Base-by-base conservation (phyloP, 2,797 vertebrate genomes). In the Myotis daubentonii region DNA sequence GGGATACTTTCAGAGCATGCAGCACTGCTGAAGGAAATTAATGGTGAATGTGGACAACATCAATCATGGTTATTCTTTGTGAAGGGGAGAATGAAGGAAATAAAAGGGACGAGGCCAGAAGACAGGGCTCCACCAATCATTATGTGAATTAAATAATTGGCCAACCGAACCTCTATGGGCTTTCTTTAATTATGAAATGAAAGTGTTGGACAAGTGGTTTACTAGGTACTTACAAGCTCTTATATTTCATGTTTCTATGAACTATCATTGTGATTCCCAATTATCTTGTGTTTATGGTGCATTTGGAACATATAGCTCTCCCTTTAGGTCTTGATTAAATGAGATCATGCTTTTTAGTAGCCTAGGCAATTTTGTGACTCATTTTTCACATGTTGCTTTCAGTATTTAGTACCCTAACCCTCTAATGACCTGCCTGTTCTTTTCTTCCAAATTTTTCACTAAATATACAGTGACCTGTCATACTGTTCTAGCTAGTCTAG, bases 321-420 rank as follows among this genome's bases (percentile, higher is more conserved):
- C 15, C 81, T 87, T 74, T 17, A 72, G 68, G 55, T 62, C 83
- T 89, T 57, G 8, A 66, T 53, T 49, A 86, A 83, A 83, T 83
- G 83, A 94, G 70, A 44, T 72, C 17, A 47, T 95, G 49, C 51
- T 55, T 87, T 91, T 92, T 85, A 71, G 38, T 41, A 33, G 72
- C 72, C 74, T 71, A 36, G 20, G 62, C 83, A 30, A 49, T 74
- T 84, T 89, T 86, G 25, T 55, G 62, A 41, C 33, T 82, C 72
- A 88, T 33, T 95, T 84, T 82, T 79, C n/a, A 20, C 36, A 36
- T 23, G 20, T 55, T 79, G 12, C 8, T 83, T 78, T 88, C n/a
- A 49, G 66, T 7, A 33, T 72, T 81, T 68, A 53, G 57, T 72
- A 78, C n/a, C 33, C 28, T 83, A 82, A 83, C 22, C 25, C 9